Evolutionary conservation across 2,797 vertebrate genomes (phyloP), one percentile per base, ranked within the genome.

Genomic region (Eleutherodactylus coqui): DNA sequence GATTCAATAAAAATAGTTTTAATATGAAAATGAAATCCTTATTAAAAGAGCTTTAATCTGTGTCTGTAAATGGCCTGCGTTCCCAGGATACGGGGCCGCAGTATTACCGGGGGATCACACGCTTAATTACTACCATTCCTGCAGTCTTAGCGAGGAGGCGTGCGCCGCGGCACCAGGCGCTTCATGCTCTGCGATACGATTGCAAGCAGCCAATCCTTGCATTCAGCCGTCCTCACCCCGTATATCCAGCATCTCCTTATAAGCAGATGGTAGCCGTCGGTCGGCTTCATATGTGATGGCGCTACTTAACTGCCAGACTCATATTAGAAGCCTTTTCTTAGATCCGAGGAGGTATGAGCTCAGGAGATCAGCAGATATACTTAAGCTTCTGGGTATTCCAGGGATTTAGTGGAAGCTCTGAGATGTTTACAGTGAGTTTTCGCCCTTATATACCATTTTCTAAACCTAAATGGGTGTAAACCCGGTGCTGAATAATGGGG

Each of bases 1-100:
- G 72, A 53, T 51, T 76, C 27, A 64, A 34, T 84, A 77, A 62
- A 77, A 84, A 51, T 67, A 38, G 43, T 36, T 38, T 77, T 84
- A 51, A 84, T 64, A 53, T 27, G 24, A 53, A 77, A 38, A 67
- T 62, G 36, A 55, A 73, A 75, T 45, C 10, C 9, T 84, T 38
- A 38, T 67, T 64, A 67, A 72, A 60, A 70, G 43, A 41, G 27
- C 36, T 47, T 81, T 67, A 47, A 67, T 41, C 29, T 49, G 14
- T 51, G 5, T 55, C 17, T 78, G 45, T 36, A 82, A 82, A 29
- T 34, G 19, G 14, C 14, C 8, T 6, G 14, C 19, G 58, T 67
- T 82, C 58, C 77, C 75, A 75, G 77, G 73, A 75, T 80, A 47
- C 24, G 34, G 8, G 34, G 67, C 27, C 60, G 14, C 64, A 73